Base-by-base conservation (phyloP, 1,140 invertebrate species). In the Microplitis demolitor region DNA sequence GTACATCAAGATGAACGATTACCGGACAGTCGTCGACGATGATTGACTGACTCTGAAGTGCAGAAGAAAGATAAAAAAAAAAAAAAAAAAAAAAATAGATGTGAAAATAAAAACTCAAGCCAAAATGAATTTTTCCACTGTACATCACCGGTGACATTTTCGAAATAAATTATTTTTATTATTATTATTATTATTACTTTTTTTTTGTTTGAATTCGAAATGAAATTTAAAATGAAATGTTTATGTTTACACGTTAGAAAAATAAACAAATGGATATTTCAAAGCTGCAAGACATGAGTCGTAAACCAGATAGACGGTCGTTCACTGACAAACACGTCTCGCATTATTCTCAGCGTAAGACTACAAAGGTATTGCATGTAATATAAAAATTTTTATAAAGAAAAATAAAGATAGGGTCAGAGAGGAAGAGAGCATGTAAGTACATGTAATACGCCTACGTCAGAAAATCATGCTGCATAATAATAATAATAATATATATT, bases 251-350 rank as follows among this genome's bases (percentile, higher is more conserved):
- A 16, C 14, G 53, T 16, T 14, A n/a, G 4, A 56, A 56, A 56
- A 56, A 14, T n/a, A 13, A 56, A 14, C 14, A 56, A 5, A 56
- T 16, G 53, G 24, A 24, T 24, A 24, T 24, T 24, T 24, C 24
- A 24, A 24, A 24, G 24, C 24, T 24, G 24, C 24, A 24, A 24
- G 24, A 56, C 11, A 16, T 14, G 11, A 8, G 60, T 61, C 60
- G 60, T 61, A 61, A 61, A 61, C 60, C 24, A 35, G 60, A 61
- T 61, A 31, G 53, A 56, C 53, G 53, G 53, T 35, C 60, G 33
- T 61, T 61, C 60, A 31, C 60, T 61, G 60, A 61, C 60, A 61
- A 61, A 61, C 60, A 61, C 60, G 60, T 61, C 60, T 61, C 31
- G 13, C 60, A 61, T 61, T 61, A 61, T 61, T 61, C 60, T 61